phyloP scores from a whole-genome alignment of 2,797 vertebrate species.

The Merluccius polli region DNA sequence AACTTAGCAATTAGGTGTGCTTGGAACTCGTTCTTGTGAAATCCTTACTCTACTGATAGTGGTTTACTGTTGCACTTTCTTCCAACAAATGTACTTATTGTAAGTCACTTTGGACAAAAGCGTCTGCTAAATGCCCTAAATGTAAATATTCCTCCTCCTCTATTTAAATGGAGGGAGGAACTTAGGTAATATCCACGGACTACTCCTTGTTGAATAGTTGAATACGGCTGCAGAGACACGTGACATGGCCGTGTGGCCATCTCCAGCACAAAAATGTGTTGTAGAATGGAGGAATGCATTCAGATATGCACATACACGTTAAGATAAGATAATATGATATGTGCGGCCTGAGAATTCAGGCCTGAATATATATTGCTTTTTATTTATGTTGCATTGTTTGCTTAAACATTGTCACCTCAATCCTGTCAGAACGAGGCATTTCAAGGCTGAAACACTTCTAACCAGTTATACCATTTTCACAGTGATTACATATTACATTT shows the following conservation, averaged over 20 bases:
- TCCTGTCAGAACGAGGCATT: not conserved
- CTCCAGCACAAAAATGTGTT: not conserved
- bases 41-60: too few relatives aligned
- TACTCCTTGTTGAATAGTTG: not conserved
- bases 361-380: not conserved
- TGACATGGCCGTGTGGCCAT: too few relatives aligned
- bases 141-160: not conserved
- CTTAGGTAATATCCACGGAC: constrained; percentile 8
- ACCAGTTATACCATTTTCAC: not conserved
- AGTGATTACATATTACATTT: not conserved
- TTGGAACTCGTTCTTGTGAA: too few relatives aligned
- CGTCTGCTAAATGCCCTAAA: too few relatives aligned
- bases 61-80: too few relatives aligned
- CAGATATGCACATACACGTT: not conserved
- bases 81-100: too few relatives aligned
- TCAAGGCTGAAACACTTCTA: not conserved
- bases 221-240: not conserved
- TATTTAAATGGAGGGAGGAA: not conserved
- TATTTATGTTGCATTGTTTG: not conserved
- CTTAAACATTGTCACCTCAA: not conserved
- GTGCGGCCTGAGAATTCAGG: not conserved
- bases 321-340: not conserved
- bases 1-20: too few relatives aligned
- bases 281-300: not conserved
- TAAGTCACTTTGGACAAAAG: too few relatives aligned